These are phyloP conservation scores for Nebria salina DNA, from an alignment of 2,888 invertebrate genomes.

Conservation along the genomic window DNA sequence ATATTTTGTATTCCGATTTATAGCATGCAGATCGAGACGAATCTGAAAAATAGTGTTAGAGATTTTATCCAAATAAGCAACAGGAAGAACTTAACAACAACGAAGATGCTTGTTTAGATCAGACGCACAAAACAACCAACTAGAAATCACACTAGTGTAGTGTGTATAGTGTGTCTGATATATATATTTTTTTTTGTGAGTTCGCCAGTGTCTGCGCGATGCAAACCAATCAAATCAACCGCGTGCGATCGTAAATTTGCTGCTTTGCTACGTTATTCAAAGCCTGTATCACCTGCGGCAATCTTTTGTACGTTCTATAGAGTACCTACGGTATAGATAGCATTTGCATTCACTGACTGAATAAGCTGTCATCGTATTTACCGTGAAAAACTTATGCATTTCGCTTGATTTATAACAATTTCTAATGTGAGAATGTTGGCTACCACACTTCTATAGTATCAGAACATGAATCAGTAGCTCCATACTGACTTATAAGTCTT, in stretches of 20 bases:
- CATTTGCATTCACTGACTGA: constrained; percentile 35
- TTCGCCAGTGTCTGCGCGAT: constrained; percentile 18
- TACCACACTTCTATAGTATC: background rate
- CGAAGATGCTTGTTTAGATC: constrained; percentile 44
- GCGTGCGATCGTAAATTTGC: constrained; percentile 26
- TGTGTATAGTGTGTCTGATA: background rate
- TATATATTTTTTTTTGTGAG: background rate
- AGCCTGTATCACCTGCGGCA: constrained; percentile 24
- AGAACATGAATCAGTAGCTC: background rate
- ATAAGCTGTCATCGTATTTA: constrained; percentile 45
- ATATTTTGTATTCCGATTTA: background rate
- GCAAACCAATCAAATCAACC: constrained; percentile 36
- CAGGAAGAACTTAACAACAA: constrained; percentile 4
- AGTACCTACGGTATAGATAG: background rate
- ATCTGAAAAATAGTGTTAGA: background rate
- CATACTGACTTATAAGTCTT: no score
- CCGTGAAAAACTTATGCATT: constrained; percentile 38
- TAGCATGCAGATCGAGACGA: constrained; percentile 6
- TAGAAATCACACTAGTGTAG: background rate
- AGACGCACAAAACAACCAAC: background rate
- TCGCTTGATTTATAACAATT: constrained; percentile 34
- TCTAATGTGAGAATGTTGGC: constrained; percentile 40
- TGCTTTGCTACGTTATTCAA: constrained; percentile 13
- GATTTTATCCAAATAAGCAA: constrained; percentile 18
- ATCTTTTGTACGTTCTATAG: constrained; percentile 7